Percentiles rank a stretch among this genome's conserved stretches.
These are phyloP conservation scores for Sylvietta virens DNA, from an alignment of 2,113 vertebrate genomes.

Conservation along the genomic window DNA sequence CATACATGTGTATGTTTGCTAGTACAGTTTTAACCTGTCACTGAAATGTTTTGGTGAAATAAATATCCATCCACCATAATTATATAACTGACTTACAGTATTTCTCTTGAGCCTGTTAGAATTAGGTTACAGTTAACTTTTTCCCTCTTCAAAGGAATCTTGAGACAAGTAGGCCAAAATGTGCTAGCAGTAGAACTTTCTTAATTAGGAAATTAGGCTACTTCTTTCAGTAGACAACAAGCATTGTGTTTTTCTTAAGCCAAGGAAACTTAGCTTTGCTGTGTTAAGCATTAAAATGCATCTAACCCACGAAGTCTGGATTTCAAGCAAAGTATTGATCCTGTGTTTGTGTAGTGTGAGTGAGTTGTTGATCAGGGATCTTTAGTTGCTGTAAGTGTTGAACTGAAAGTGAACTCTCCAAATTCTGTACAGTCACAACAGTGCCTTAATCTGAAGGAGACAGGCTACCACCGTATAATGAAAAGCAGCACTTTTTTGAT, in stretches of 20 bases:
- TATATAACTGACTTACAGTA: neutral
- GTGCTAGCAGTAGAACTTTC: slow-evolving; percentile 35
- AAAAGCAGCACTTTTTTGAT: neutral
- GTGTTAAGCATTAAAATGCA: neutral
- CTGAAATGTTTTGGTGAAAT: neutral
- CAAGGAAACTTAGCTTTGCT: neutral
- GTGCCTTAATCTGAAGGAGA: neutral
- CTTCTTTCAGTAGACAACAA: neutral
- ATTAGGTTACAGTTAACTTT: slow-evolving; percentile 66
- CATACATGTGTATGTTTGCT: neutral
- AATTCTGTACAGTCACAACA: neutral
- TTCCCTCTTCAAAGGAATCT: neutral
- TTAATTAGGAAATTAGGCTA: slow-evolving; percentile 51
- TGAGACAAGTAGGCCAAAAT: slow-evolving; percentile 66
- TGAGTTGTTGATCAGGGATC: neutral
- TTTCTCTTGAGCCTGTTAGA: slow-evolving; percentile 46
- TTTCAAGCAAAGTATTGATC: neutral
- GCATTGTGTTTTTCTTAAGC: neutral
- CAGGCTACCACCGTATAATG: neutral
- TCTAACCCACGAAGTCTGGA: neutral
- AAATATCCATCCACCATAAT: neutral
- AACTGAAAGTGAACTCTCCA: neutral
- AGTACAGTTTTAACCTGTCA: neutral
- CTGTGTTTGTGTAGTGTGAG: neutral
- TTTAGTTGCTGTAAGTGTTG: neutral